Evolutionary conservation across 2,113 vertebrate genomes (phyloP).

Genomic region (Platichthys flesus): DNA sequence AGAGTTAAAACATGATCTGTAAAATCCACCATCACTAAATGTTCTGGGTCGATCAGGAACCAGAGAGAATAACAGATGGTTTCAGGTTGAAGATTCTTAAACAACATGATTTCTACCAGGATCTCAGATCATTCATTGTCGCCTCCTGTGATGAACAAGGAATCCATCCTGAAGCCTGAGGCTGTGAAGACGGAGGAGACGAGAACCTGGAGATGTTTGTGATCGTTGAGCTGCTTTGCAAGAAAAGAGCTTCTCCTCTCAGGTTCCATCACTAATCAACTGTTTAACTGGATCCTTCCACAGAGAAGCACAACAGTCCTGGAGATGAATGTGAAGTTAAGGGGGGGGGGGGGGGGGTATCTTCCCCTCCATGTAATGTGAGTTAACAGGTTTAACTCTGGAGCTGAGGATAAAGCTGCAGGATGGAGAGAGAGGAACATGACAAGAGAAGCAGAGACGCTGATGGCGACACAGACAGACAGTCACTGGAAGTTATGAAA

Average conservation of each 20-base stretch:
- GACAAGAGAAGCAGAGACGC: conserved; percentile 5
- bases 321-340: conserved; percentile 33
- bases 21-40: no score
- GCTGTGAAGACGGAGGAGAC: neutral
- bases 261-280: conserved; percentile 25
- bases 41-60: no score
- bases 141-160: no score
- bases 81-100: no score
- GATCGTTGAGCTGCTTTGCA: conserved; percentile 18
- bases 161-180: neutral
- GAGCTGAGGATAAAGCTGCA: conserved; percentile 42
- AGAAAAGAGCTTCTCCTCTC: neutral
- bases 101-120: no score
- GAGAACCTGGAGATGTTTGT: conserved; percentile 2
- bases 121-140: no score
- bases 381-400: conserved; percentile 53
- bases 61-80: no score
- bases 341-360: no score
- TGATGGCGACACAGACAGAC: neutral
- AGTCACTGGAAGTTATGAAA: conserved; percentile 31
- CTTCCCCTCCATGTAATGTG: conserved; percentile 5
- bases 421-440: conserved; percentile 5
- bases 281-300: neutral
- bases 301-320: neutral
- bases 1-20: no score